These are phyloP conservation scores for Drosophila monieri DNA, from an alignment of 2,888 invertebrate species.

Conservation along the genomic window DNA sequence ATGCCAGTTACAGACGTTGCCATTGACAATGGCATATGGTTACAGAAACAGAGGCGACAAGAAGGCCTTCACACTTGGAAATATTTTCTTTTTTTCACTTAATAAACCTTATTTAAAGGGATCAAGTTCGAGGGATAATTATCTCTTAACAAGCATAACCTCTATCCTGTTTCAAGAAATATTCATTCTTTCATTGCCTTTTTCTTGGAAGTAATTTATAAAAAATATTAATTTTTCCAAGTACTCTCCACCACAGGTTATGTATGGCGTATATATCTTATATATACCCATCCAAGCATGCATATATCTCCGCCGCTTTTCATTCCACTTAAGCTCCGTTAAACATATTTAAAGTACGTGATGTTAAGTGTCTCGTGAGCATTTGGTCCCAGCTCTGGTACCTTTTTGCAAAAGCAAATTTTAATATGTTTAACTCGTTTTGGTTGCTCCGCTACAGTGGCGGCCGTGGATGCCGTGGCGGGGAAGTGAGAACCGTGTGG, in stretches of 20 bases:
- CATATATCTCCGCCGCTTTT: conserved; percentile 43
- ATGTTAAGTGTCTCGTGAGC: conserved; percentile 71
- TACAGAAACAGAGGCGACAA: conserved; percentile 21
- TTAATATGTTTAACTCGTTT: conserved; percentile 80
- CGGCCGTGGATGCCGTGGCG: background rate
- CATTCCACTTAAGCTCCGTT: conserved; percentile 75
- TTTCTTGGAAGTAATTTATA: background rate
- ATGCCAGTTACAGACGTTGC: conserved; percentile 34
- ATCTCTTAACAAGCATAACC: too few species aligned
- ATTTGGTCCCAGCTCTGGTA: conserved; percentile 47
- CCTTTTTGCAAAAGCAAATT: conserved; percentile 75
- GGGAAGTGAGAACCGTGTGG: background rate
- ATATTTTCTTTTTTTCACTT: background rate
- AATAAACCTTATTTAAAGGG: background rate
- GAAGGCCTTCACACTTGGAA: conserved; percentile 15
- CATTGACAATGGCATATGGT: conserved; percentile 48
- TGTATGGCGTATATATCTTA: conserved; percentile 6
- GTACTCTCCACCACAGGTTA: background rate
- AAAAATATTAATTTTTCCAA: background rate
- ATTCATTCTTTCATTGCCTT: background rate
- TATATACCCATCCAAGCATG: conserved; percentile 22
- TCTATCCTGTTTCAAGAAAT: background rate
- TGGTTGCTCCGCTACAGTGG: conserved; percentile 23
- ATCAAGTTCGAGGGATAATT: background rate
- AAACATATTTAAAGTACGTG: conserved; percentile 80